Conservation (phyloP, 1,140 invertebrate species). For the Vanessa atalanta region DNA sequence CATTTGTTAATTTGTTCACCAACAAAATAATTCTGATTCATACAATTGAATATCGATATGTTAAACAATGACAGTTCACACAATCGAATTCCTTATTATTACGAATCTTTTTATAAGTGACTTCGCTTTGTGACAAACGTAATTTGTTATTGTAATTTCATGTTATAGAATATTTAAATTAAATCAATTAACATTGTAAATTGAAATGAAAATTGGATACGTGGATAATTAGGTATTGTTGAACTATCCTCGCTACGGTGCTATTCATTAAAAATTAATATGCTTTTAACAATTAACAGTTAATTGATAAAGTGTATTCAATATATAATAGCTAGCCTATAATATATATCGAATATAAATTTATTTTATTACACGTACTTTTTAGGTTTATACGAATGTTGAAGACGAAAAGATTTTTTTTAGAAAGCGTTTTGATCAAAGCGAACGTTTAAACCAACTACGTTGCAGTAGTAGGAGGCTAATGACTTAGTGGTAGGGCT, state of each 20-base stretch:
- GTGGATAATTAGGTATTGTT: slow-evolving; percentile 1
- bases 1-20: too few species aligned
- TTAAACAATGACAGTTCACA: neutral
- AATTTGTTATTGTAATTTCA: slow-evolving; percentile 10
- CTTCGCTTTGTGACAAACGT: neutral
- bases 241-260: neutral
- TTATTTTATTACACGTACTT: too few species aligned
- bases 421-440: too few species aligned
- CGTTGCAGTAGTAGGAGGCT: too few species aligned
- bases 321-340: neutral
- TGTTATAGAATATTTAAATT: slow-evolving; percentile 10
- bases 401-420: too few species aligned
- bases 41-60: neutral
- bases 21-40: too few species aligned
- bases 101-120: neutral
- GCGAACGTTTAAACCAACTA: too few species aligned
- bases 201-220: slow-evolving; percentile 5
- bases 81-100: slow-evolving; percentile 3
- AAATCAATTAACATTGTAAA: slow-evolving; percentile 10
- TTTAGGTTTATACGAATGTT: too few species aligned
- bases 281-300: neutral
- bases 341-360: too few species aligned
- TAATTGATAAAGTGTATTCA: too few species aligned
- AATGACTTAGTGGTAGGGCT: too few species aligned
- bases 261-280: slow-evolving; percentile 1